A percentile compares a stretch with the other conserved stretches of the same genome.
Conservation (phyloP, 2,113 vertebrate genomes). For the Potamarius usumacintae region DNA sequence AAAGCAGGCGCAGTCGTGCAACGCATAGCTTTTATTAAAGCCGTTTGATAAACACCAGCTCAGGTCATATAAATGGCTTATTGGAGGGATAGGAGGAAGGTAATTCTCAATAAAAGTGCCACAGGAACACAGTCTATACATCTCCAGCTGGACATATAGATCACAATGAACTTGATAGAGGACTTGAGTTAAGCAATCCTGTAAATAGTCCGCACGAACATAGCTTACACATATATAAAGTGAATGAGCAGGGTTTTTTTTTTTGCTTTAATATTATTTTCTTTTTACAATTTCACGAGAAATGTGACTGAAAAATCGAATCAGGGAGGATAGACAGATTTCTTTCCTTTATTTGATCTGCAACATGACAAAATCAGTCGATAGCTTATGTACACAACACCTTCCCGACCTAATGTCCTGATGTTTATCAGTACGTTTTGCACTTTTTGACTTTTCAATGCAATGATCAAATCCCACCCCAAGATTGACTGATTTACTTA, state of each 20-base stretch:
- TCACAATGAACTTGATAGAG: slow-evolving; percentile 9
- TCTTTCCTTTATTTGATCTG: background rate
- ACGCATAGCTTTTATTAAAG: slow-evolving; percentile 69
- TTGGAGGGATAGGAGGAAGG: slow-evolving; percentile 66
- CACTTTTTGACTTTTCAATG: background rate
- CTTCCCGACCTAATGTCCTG: background rate
- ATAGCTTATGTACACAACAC: background rate
- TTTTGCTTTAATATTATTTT: background rate
- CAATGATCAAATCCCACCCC: background rate
- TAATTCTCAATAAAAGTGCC: slow-evolving; percentile 73
- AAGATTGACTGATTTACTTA: background rate
- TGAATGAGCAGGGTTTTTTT: background rate
- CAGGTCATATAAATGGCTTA: slow-evolving; percentile 70
- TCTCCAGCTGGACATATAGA: slow-evolving; percentile 9
- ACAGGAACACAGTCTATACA: background rate
- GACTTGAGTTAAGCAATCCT: background rate
- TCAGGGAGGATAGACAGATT: background rate
- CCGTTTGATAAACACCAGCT: slow-evolving; percentile 70
- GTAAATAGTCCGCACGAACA: background rate
- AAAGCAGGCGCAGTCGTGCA: slow-evolving; percentile 66
- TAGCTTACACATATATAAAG: background rate
- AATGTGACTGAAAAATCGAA: background rate
- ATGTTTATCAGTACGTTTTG: background rate
- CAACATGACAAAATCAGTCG: background rate
- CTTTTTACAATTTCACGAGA: background rate